These are phyloP conservation scores for Sus scrofa DNA, from an alignment of 2,113 vertebrate species.

Conservation along the genomic window T2T-Sscrofa CM000827.6:94969001-94969500, in stretches of 20 bases:
- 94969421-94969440: background rate
- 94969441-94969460: background rate
- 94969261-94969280: background rate
- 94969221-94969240: too few species aligned
- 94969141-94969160: background rate
- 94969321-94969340: background rate
- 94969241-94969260: too few species aligned
- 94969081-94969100: background rate
- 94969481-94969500: background rate
- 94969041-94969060: background rate
- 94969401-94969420: background rate
- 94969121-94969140: background rate
- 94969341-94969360: background rate
- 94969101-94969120: background rate
- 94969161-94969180: background rate
- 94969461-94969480: background rate
- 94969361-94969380: background rate
- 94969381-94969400: background rate
- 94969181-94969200: background rate
- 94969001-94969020: background rate
- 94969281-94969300: background rate
- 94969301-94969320: background rate
- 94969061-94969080: background rate
- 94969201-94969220: background rate
- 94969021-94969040: background rate